Base-by-base conservation (phyloP, 2,888 invertebrate species). In the Eumerus sabulonum region DNA sequence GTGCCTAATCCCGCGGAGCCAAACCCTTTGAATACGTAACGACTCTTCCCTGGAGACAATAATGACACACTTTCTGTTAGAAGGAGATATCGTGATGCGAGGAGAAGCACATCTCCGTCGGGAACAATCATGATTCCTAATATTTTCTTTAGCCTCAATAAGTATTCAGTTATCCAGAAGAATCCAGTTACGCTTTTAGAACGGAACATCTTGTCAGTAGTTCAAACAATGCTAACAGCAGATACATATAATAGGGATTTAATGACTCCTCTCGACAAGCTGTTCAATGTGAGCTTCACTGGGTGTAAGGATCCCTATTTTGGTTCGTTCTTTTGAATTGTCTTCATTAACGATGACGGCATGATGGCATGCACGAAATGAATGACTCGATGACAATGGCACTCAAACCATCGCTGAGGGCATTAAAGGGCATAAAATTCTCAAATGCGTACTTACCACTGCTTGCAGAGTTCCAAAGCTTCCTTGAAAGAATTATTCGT, bases 141-240 rank as follows among this genome's bases (percentile, higher is more conserved):
- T 72, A 64, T 64, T 64, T 64, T 59, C 45, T 63, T 19, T 36
- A 63, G 42, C 56, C 51, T 63, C 71, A 62, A 17, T 19, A 13
- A 35, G 44, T 14, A 50, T 40, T 27, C 47, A 40, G 40, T n/a
- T n/a, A 11, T 40, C 40, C 44, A 42, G 42, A 56, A n/a, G 48
- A 54, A 50, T 71, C 62, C 54, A 62, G 62, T 63, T 63, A 48
- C 62, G 50, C 62, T 53, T 72, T 44, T 56, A 44, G 47, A 50
- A 40, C 5, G 62, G 57, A 72, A 72, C 64, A 72, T 72, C 64
- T 59, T 64, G 44, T 59, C 40, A 64, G 72, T 72, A 72, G 64
- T 72, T 72, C 72, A 72, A 72, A 64, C 64, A 72, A 64, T 72
- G 72, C 72, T 64, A 72, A 19, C 19, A 72, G 72, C 72, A 72